Evolutionary conservation across 2,797 vertebrate genomes (phyloP).

Genomic region (Peromyscus nudipes): DNA sequence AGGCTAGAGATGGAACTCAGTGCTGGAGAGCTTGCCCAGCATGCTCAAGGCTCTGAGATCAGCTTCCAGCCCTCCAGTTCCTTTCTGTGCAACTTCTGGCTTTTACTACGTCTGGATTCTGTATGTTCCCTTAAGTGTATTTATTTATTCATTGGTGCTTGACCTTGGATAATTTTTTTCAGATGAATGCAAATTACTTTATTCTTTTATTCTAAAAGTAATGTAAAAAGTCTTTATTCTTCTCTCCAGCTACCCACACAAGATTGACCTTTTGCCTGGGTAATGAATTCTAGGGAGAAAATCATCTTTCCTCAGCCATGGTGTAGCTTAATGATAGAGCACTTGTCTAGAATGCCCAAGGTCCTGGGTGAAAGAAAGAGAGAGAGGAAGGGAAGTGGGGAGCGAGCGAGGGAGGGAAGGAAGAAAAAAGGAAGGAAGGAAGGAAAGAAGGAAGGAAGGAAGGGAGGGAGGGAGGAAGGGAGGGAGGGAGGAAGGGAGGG

Average conservation of each 20-base stretch:
- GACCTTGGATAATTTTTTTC: conserved; percentile 13
- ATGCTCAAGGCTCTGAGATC: neutral
- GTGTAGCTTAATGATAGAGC: neutral
- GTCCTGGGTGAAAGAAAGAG: neutral
- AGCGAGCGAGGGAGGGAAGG: neutral
- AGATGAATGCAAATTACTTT: conserved; percentile 19
- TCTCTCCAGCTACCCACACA: neutral
- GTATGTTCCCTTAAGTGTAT: neutral
- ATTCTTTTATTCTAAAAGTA: conserved; percentile 6
- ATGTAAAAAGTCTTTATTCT: neutral
- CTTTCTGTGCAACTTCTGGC: neutral
- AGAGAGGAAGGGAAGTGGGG: neutral
- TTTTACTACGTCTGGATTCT: neutral
- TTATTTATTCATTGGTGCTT: neutral
- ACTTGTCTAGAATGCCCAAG: neutral
- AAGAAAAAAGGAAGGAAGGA: neutral
- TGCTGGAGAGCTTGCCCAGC: neutral
- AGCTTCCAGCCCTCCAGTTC: neutral
- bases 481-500: no score
- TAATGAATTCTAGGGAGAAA: conserved; percentile 11
- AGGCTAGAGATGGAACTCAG: neutral
- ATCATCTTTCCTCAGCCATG: neutral
- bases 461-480: no score
- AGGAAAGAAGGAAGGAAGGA: no score
- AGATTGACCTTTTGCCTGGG: neutral